A percentile compares a stretch with the other conserved stretches of the same genome.
Evolutionary conservation across 2,113 vertebrate species (phyloP).

Genomic region (Tenrec ecaudatus): DNA sequence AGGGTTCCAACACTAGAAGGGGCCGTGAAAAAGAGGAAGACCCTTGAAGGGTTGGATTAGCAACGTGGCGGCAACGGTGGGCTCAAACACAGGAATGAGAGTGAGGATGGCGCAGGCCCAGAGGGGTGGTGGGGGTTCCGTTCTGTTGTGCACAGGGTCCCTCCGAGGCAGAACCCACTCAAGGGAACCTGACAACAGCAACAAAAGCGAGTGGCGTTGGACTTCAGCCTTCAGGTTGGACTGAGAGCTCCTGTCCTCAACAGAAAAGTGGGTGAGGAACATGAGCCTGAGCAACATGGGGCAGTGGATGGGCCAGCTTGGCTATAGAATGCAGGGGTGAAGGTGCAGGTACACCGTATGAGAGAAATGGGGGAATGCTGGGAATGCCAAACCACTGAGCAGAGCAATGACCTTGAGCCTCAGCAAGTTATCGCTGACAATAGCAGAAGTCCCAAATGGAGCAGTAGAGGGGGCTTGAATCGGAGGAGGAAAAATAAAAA

Average conservation of each 20-base stretch:
- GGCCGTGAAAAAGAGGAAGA: too few relatives aligned
- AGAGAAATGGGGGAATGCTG: background rate
- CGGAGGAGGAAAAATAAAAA: slow-evolving; percentile 60
- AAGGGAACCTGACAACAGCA: too few relatives aligned
- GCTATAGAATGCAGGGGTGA: background rate
- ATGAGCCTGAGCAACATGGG: background rate
- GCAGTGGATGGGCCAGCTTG: background rate
- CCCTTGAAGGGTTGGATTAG: too few relatives aligned
- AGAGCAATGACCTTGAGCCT: background rate
- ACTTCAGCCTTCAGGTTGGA: background rate
- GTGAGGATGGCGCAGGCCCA: too few relatives aligned
- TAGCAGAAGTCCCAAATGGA: slow-evolving; percentile 46
- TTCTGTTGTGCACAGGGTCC: too few relatives aligned
- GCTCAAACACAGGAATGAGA: too few relatives aligned
- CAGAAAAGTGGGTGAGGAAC: background rate
- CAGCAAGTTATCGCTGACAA: background rate
- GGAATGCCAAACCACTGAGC: background rate
- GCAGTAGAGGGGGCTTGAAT: slow-evolving; percentile 58
- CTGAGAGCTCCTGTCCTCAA: background rate
- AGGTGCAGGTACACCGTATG: background rate
- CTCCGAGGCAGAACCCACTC: too few relatives aligned
- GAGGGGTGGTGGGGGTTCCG: too few relatives aligned
- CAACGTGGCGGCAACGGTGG: too few relatives aligned
- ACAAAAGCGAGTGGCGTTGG: too few relatives aligned
- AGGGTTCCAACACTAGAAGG: background rate